phyloP scores from a whole-genome alignment of 2,797 vertebrate genomes.

The Periparus ater region DNA sequence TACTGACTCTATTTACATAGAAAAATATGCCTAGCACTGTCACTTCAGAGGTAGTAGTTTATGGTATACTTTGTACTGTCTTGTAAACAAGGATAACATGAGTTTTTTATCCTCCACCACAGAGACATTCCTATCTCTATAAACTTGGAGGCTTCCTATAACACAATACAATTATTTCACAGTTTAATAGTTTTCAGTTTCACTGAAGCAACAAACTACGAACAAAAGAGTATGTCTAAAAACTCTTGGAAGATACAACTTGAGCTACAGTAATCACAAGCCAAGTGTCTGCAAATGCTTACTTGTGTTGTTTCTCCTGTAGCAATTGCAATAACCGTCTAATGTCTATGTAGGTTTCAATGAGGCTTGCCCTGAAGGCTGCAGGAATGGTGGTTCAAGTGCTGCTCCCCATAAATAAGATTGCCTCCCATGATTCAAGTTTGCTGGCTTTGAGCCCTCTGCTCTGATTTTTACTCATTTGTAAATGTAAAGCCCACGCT shows the following conservation, averaged over 20 bases:
- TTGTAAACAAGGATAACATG: neutral
- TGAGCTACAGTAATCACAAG: neutral
- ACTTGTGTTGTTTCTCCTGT: conserved; percentile 14
- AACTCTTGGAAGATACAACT: neutral
- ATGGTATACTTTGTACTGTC: neutral
- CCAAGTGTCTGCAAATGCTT: conserved; percentile 20
- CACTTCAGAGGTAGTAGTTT: neutral
- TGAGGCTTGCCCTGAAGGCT: conserved; percentile 53
- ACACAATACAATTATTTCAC: conserved; percentile 4
- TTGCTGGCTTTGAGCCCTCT: conserved; percentile 53
- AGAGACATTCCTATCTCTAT: neutral
- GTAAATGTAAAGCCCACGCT: conserved; percentile 50
- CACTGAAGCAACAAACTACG: neutral
- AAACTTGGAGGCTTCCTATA: conserved; percentile 12
- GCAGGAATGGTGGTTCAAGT: conserved; percentile 57
- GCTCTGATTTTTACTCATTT: neutral
- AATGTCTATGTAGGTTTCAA: conserved; percentile 14
- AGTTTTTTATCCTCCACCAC: neutral
- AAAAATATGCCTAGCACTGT: neutral
- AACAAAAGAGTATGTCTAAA: neutral
- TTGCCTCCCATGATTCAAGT: conserved; percentile 40
- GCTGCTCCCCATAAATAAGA: conserved; percentile 56
- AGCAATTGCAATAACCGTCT: neutral
- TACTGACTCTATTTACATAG: neutral
- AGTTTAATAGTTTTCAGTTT: conserved; percentile 22